These are phyloP conservation scores for Dolichopus griseipennis DNA, from an alignment of 2,888 invertebrate species.

Conservation along the genomic window DNA sequence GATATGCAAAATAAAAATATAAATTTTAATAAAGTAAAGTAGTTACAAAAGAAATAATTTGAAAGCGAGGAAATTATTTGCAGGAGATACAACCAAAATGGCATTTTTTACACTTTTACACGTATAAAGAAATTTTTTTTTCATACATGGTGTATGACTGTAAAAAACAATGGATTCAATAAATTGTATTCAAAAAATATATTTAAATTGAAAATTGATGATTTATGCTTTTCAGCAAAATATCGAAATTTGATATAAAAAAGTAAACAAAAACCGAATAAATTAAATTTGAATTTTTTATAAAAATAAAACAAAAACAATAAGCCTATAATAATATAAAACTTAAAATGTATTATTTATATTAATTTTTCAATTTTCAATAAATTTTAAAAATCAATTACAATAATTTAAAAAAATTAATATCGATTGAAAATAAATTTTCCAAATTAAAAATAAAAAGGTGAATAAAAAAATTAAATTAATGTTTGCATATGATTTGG, in stretches of 20 bases:
- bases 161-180: neutral
- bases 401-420: neutral
- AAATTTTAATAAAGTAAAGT: neutral
- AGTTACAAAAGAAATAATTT: neutral
- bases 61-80: neutral
- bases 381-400: slow-evolving; percentile 3
- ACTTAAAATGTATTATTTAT: neutral
- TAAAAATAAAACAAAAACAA: neutral
- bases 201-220: slow-evolving; percentile 2
- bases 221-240: slow-evolving; percentile 1
- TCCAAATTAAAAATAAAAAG: neutral
- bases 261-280: neutral
- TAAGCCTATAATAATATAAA: neutral
- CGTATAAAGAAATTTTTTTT: neutral
- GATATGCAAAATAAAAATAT: neutral
- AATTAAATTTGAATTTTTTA: slow-evolving; percentile 6
- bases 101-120: neutral
- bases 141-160: neutral
- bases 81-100: too few species aligned
- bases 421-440: neutral
- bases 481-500: too few species aligned
- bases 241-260: neutral
- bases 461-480: neutral
- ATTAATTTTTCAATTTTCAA: neutral
- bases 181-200: neutral